phyloP scores from a whole-genome alignment of 2,113 vertebrate genomes.

The Leptosomus discolor region DNA sequence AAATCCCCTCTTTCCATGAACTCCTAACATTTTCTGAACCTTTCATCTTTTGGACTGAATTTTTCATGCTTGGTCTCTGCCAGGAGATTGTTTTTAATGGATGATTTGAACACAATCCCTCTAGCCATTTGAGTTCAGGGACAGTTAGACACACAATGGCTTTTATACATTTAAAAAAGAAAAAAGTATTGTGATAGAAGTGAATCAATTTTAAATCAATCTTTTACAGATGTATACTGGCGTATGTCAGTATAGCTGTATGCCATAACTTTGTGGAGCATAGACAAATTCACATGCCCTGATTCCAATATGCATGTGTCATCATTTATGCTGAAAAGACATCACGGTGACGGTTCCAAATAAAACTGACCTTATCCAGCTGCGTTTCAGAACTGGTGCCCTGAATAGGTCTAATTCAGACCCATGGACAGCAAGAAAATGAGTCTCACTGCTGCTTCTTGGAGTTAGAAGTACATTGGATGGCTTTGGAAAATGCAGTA shows the following conservation, averaged over 20 bases:
- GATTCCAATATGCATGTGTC: not conserved
- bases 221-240: not conserved
- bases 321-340: not conserved
- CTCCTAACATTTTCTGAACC: not conserved
- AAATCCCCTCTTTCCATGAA: conserved; percentile 4
- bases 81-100: not conserved
- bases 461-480: not conserved
- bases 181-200: not conserved
- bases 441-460: not conserved
- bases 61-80: not conserved
- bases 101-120: not conserved
- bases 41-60: conserved; percentile 24
- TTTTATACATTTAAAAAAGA: not conserved
- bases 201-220: not conserved
- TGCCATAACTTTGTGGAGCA: not conserved
- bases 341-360: not conserved
- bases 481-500: not conserved
- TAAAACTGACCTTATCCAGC: not conserved
- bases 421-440: not conserved
- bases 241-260: not conserved
- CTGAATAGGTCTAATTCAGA: not conserved
- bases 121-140: not conserved
- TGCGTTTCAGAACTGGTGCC: not conserved
- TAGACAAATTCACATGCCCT: not conserved
- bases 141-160: not conserved